phyloP scores from a whole-genome alignment of 2,888 invertebrate genomes.

The Athetis lepigone region DNA sequence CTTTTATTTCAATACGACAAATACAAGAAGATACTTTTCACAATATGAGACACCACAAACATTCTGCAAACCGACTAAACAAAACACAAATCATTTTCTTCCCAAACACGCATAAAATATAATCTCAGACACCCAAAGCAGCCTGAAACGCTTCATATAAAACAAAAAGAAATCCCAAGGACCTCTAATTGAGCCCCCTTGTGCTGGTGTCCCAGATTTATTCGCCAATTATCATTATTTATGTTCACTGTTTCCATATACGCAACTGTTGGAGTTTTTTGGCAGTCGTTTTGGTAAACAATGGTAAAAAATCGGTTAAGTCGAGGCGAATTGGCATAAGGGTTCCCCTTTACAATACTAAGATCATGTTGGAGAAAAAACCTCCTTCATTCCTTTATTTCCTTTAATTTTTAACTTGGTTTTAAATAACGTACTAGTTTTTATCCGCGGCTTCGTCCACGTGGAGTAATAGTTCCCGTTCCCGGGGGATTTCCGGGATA shows the following conservation, averaged over 20 bases:
- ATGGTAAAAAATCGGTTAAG: conserved; percentile 6
- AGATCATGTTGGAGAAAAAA: too few species aligned
- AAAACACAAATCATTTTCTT: background rate
- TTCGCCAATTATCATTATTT: conserved; percentile 54
- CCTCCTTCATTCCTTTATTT: too few species aligned
- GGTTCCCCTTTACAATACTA: too few species aligned
- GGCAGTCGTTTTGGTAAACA: conserved; percentile 37
- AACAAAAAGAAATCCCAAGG: conserved; percentile 29
- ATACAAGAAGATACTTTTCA: too few species aligned
- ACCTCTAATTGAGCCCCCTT: conserved; percentile 39
- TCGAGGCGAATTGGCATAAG: too few species aligned
- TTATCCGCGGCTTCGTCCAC: too few species aligned
- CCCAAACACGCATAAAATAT: conserved; percentile 6
- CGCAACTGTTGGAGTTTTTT: conserved; percentile 37
- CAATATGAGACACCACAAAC: too few species aligned
- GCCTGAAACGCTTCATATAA: conserved; percentile 25
- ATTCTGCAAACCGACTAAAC: background rate
- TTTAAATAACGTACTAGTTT: too few species aligned
- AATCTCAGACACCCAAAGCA: conserved; percentile 19
- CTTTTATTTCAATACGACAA: too few species aligned
- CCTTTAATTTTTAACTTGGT: too few species aligned
- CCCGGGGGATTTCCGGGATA: too few species aligned
- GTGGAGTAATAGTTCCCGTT: too few species aligned
- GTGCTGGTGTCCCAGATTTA: conserved; percentile 39
- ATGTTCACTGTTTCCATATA: conserved; percentile 41